These are phyloP conservation scores for Papilio polyxenes DNA, from an alignment of 1,140 invertebrate genomes.

Conservation along the genomic window DNA sequence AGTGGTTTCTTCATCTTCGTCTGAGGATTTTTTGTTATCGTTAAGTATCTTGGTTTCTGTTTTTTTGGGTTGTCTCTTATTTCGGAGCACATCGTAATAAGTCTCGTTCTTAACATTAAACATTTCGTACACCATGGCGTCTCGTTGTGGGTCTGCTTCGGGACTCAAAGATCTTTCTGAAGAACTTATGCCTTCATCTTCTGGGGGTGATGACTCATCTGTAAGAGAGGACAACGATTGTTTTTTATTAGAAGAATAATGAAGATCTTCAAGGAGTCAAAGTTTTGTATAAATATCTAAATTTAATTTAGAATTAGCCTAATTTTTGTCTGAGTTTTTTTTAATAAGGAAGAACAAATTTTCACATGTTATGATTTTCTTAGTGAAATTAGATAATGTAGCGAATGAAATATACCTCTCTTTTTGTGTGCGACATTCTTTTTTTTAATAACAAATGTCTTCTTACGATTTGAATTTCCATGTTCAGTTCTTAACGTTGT, in stretches of 20 bases:
- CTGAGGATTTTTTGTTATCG: conserved; percentile 75
- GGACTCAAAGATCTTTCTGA: conserved; percentile 89
- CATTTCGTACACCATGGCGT: conserved; percentile 83
- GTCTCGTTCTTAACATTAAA: conserved; percentile 83
- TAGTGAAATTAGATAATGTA: not conserved
- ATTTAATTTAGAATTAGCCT: no score
- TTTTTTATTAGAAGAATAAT: no score
- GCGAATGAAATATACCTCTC: conserved; percentile 63
- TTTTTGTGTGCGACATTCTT: conserved; percentile 72
- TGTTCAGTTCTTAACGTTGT: conserved; percentile 77
- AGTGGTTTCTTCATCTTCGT: conserved; percentile 90
- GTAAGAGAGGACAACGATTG: conserved; percentile 38
- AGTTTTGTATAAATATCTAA: no score
- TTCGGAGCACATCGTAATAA: conserved; percentile 74
- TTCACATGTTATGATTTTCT: no score
- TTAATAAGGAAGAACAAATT: no score
- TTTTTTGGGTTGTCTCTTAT: conserved; percentile 74
- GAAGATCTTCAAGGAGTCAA: no score
- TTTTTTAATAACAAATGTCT: conserved; percentile 72
- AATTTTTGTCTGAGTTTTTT: no score
- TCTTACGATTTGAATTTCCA: conserved; percentile 74
- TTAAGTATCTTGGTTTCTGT: conserved; percentile 68
- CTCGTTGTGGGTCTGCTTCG: conserved; percentile 82
- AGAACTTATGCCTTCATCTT: conserved; percentile 92
- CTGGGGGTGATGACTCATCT: conserved; percentile 87